Conservation (phyloP, 2,113 vertebrate species). For the Pomatorhinus ruficollis region DNA sequence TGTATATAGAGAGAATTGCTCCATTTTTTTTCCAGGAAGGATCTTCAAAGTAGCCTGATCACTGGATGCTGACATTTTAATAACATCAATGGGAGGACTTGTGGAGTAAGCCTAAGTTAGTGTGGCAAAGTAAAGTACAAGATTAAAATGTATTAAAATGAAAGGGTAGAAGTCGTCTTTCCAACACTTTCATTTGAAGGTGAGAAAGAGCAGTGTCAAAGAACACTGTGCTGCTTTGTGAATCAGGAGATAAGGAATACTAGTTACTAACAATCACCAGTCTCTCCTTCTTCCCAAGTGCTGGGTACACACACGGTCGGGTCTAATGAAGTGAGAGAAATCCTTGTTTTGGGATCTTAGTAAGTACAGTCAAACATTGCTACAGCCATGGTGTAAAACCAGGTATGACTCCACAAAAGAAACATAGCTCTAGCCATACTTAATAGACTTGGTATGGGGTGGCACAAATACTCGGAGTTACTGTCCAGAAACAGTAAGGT, state of each 20-base stretch:
- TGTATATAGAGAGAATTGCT: background rate
- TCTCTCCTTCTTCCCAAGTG: background rate
- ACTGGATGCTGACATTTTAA: background rate
- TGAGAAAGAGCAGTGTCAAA: background rate
- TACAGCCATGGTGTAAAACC: background rate
- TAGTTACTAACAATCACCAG: background rate
- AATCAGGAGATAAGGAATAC: background rate
- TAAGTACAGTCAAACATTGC: background rate
- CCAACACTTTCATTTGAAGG: background rate
- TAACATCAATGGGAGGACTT: background rate
- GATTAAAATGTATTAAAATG: constrained; percentile 1
- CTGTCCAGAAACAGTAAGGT: background rate
- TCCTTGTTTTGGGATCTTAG: background rate
- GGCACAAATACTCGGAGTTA: background rate
- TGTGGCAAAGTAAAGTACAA: background rate
- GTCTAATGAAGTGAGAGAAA: background rate
- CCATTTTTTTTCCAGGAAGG: background rate
- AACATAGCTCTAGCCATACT: background rate
- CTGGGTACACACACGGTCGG: fast-evolving
- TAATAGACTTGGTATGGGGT: background rate
- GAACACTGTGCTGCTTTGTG: background rate
- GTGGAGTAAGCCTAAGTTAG: background rate
- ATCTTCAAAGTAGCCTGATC: background rate
- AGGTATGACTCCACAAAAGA: background rate
- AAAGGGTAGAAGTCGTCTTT: background rate